Conservation (phyloP, 2,797 vertebrate genomes). For the Sandelia bainsii region DNA sequence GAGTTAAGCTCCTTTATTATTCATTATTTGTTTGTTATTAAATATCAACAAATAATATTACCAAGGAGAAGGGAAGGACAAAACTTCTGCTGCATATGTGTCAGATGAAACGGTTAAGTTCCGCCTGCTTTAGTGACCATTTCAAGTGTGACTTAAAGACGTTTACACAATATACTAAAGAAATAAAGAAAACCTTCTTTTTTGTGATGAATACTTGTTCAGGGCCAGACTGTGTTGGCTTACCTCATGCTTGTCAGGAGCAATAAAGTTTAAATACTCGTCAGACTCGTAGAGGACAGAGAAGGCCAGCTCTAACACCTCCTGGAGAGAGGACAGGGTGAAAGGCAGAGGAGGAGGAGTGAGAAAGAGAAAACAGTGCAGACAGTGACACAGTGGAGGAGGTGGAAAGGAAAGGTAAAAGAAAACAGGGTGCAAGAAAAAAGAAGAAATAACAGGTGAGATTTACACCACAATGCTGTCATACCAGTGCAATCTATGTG, state of each 20-base stretch:
- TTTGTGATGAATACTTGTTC: background rate
- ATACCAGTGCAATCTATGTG: background rate
- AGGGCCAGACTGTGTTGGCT: slow-evolving; percentile 54
- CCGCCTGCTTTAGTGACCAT: too few species aligned
- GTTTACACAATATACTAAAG: background rate
- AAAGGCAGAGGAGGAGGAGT: slow-evolving; percentile 22
- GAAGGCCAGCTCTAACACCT: slow-evolving; percentile 97
- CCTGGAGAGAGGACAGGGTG: slow-evolving; percentile 81
- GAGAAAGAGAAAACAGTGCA: slow-evolving; percentile 20
- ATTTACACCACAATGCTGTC: slow-evolving; percentile 39
- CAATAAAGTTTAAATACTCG: slow-evolving; percentile 98
- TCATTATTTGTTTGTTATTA: background rate
- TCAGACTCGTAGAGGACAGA: slow-evolving; percentile 98
- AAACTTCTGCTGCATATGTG: background rate
- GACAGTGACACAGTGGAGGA: slow-evolving; percentile 25
- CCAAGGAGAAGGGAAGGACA: background rate
- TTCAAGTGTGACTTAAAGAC: background rate
- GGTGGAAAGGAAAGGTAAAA: slow-evolving; percentile 15
- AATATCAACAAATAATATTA: background rate
- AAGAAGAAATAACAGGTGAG: slow-evolving; percentile 47
- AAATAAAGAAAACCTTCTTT: background rate
- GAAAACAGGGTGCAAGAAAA: slow-evolving; percentile 7
- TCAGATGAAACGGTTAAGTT: background rate
- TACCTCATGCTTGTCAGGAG: slow-evolving; percentile 98
- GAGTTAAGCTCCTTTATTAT: background rate